Evolutionary conservation across 2,113 vertebrate genomes (phyloP).

Genomic region (Acanthisitta chloris): DNA sequence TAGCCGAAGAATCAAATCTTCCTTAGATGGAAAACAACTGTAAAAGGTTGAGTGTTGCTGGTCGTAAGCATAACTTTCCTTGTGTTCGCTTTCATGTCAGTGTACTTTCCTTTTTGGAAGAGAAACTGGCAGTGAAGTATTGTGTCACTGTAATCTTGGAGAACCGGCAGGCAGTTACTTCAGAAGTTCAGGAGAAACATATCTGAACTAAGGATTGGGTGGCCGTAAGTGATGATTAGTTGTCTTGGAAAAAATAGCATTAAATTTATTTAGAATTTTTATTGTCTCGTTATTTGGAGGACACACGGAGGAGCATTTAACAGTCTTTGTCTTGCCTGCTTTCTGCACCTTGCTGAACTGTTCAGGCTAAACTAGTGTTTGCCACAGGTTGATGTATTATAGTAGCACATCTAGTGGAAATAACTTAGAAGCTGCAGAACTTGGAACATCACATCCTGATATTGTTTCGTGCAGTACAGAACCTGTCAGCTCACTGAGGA

Average conservation of each 20-base stretch:
- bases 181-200: neutral
- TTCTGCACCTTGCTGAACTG: neutral
- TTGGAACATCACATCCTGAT: neutral
- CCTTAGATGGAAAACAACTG: conserved; percentile 11
- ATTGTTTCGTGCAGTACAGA: neutral
- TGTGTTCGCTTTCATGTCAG: neutral
- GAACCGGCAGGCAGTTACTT: neutral
- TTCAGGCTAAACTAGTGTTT: neutral
- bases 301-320: neutral
- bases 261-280: neutral
- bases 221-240: neutral
- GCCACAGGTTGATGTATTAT: accelerated
- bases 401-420: neutral
- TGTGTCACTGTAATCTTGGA: neutral
- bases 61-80: neutral
- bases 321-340: neutral
- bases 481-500: neutral
- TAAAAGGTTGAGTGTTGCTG: neutral
- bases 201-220: neutral
- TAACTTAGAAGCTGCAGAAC: neutral
- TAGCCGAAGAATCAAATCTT: neutral
- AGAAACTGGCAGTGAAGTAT: neutral
- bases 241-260: neutral
- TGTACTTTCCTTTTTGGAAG: conserved; percentile 48
- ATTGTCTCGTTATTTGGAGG: neutral